A percentile compares a stretch with the other conserved stretches of the same genome.
Evolutionary conservation across 2,888 invertebrate species (phyloP).

Genomic region (Amitus sp.): DNA sequence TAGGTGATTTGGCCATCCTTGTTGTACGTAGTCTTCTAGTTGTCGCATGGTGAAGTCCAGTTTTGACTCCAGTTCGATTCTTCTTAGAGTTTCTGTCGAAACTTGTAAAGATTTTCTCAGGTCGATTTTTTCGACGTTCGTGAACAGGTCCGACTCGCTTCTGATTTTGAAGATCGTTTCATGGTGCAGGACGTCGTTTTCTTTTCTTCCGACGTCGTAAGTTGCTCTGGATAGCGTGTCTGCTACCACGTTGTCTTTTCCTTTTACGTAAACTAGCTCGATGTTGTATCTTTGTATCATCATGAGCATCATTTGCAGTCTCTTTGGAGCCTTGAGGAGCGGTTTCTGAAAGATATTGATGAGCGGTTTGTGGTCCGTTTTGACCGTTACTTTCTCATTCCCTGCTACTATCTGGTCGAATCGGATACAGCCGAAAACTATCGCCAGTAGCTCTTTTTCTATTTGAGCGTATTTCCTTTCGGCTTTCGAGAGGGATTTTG

Average conservation of each 20-base stretch:
- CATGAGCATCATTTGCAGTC: constrained; percentile 14
- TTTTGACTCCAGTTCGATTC: too few relatives aligned
- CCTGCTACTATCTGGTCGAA: constrained; percentile 54
- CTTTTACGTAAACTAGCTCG: constrained; percentile 4
- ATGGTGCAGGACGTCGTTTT: too few relatives aligned
- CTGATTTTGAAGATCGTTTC: too few relatives aligned
- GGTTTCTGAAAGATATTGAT: constrained; percentile 46
- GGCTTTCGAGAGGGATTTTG: constrained; percentile 44
- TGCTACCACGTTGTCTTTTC: constrained; percentile 9
- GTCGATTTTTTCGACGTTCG: too few relatives aligned
- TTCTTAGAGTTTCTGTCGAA: too few relatives aligned
- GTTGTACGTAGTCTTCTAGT: too few relatives aligned
- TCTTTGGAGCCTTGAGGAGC: constrained; percentile 15
- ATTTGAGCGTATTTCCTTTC: constrained; percentile 49
- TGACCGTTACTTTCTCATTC: constrained; percentile 34
- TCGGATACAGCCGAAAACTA: constrained; percentile 48
- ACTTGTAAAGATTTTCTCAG: too few relatives aligned
- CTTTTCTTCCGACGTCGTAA: too few relatives aligned
- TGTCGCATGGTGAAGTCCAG: too few relatives aligned
- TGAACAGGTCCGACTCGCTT: too few relatives aligned
- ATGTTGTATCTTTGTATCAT: constrained; percentile 8
- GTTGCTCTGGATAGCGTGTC: constrained; percentile 13
- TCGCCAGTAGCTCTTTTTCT: constrained; percentile 54
- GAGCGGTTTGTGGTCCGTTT: constrained; percentile 51
- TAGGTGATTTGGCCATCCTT: too few relatives aligned